phyloP scores from a whole-genome alignment of 2,113 vertebrate species.

The Edolisoma coerulescens region DNA sequence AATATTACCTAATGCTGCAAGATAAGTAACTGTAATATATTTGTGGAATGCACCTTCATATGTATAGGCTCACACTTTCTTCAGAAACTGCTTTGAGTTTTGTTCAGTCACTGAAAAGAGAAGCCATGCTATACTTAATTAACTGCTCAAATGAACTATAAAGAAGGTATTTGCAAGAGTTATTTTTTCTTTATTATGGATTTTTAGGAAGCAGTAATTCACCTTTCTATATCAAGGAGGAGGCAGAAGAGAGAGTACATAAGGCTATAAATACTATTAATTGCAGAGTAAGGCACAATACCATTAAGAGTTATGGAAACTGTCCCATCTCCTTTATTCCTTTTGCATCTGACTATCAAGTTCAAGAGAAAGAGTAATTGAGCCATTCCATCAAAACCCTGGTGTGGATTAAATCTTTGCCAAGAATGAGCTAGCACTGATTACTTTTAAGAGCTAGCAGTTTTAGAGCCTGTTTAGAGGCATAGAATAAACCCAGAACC shows the following conservation, averaged over 20 bases:
- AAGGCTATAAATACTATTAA: conserved; percentile 22
- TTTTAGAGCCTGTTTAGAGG: neutral
- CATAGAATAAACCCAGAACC: neutral
- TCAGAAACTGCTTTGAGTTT: neutral
- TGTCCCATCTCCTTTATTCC: neutral
- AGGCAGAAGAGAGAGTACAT: neutral
- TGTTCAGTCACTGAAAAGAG: neutral
- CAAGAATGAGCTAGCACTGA: conserved; percentile 8
- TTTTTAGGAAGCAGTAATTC: conserved; percentile 5
- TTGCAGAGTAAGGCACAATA: neutral
- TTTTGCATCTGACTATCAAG: conserved; percentile 11
- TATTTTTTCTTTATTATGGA: neutral
- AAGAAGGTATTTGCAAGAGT: neutral
- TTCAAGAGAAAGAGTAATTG: conserved; percentile 30
- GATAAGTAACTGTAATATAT: neutral
- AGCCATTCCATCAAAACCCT: conserved; percentile 23
- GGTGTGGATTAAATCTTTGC: neutral
- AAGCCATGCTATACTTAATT: neutral
- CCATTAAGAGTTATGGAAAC: neutral
- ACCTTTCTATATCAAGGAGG: neutral
- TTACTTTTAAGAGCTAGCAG: neutral
- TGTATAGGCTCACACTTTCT: neutral
- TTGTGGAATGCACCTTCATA: neutral
- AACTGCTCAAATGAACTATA: neutral
- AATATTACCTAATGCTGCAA: neutral